Percentiles rank a stretch among this genome's conserved stretches.
These are phyloP conservation scores for Varecia variegata DNA, from an alignment of 2,797 vertebrate species.

Conservation along the genomic window DNA sequence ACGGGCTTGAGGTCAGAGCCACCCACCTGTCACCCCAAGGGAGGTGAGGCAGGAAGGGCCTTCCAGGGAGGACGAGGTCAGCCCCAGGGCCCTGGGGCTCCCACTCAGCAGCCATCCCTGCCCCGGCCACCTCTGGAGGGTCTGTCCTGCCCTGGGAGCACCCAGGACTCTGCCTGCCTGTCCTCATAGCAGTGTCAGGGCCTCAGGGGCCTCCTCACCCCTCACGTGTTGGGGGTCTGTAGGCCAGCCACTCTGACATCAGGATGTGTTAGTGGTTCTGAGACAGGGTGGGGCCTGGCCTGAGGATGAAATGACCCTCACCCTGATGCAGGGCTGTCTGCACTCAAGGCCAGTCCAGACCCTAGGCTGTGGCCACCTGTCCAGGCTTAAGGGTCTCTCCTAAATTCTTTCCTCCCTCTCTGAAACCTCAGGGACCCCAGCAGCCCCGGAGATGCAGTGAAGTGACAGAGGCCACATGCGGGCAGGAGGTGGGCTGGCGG, in stretches of 20 bases:
- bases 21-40: neutral
- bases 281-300: no score
- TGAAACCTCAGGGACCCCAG: neutral
- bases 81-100: neutral
- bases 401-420: neutral
- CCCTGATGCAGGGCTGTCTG: no score
- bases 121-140: neutral
- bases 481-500: neutral
- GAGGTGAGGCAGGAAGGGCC: neutral
- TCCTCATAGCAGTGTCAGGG: no score
- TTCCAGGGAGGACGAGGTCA: no score
- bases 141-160: neutral
- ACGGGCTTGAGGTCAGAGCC: neutral
- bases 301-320: no score
- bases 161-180: no score
- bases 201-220: no score
- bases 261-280: no score
- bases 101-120: neutral
- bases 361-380: neutral
- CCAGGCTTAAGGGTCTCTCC: no score
- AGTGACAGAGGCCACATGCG: neutral
- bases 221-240: no score
- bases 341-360: fast-evolving
- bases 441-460: neutral
- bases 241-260: neutral